Evolutionary conservation across 2,797 vertebrate genomes (phyloP).

Genomic region (Sebastiscus albofasciatus): DNA sequence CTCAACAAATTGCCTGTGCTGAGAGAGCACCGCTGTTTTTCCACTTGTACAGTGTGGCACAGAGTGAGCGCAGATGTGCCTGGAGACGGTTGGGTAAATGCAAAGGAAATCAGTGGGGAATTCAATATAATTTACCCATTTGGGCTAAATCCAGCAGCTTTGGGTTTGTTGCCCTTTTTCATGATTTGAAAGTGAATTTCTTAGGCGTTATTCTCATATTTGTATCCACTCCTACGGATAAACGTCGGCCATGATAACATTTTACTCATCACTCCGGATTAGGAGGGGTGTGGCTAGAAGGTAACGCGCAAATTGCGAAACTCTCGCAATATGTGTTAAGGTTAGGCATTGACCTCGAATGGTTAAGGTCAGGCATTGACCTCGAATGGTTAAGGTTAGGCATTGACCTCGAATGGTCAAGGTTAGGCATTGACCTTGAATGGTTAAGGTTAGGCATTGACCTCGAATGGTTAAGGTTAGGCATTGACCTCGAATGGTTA

Average conservation of each 20-base stretch:
- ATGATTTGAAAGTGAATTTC: not conserved
- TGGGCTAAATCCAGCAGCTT: not conserved
- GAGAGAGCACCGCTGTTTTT: slow-evolving; percentile 24
- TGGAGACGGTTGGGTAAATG: not conserved
- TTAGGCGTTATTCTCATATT: not conserved
- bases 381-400: accelerated
- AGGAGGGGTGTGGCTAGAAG: no score
- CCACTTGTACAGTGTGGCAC: not conserved
- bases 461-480: no score
- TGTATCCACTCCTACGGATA: not conserved
- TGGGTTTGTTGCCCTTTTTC: not conserved
- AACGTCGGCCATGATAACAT: not conserved
- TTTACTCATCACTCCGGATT: not conserved
- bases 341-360: not conserved
- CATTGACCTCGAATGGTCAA: accelerated
- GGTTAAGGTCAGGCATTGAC: no score
- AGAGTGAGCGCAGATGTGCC: not conserved
- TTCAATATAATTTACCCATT: not conserved
- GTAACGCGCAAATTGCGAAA: not conserved
- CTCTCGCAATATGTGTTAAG: not conserved
- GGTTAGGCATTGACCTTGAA: accelerated
- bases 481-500: no score
- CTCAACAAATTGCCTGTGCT: slow-evolving; percentile 51
- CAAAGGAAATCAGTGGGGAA: not conserved
- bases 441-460: no score